These are phyloP conservation scores for Acanthopleura granulata DNA, from an alignment of 2,888 invertebrate species.

Conservation along the genomic window DNA sequence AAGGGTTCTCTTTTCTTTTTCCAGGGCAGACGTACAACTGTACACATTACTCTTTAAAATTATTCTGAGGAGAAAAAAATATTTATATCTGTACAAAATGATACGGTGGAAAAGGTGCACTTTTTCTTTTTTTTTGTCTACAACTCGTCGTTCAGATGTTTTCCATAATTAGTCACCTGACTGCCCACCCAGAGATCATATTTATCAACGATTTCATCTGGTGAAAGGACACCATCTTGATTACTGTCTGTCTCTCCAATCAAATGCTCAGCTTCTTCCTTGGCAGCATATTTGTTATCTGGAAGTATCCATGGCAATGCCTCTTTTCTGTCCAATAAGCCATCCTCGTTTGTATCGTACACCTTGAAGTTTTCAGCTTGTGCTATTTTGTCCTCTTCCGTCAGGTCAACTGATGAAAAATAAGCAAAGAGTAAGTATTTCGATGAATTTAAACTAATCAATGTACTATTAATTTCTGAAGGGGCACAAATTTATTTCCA, in stretches of 20 bases:
- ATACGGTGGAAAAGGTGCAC: no score
- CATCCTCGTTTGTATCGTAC: conserved; percentile 87
- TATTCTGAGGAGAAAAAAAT: no score
- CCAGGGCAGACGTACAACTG: no score
- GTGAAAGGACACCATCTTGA: conserved; percentile 85
- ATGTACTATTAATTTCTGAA: not conserved
- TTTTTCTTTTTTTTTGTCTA: no score
- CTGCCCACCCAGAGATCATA: conserved; percentile 98
- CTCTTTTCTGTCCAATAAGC: conserved; percentile 82
- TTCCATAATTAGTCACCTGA: conserved; percentile 98
- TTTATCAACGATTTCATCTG: conserved; percentile 89
- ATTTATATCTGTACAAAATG: no score
- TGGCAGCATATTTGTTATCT: conserved; percentile 83
- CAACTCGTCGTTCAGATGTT: conserved; percentile 91
- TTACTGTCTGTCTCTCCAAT: conserved; percentile 72
- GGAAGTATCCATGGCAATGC: conserved; percentile 91
- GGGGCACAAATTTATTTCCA: not conserved
- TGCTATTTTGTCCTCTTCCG: conserved; percentile 47
- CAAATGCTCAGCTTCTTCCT: conserved; percentile 90
- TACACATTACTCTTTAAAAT: no score
- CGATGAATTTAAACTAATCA: not conserved
- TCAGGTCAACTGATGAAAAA: conserved; percentile 37
- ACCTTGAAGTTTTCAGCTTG: conserved; percentile 58
- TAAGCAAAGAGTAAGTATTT: conserved; percentile 3
- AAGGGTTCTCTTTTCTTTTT: no score